These are phyloP conservation scores for Cotesia vestalis DNA, from an alignment of 1,140 invertebrate genomes.

Conservation along the genomic window DNA sequence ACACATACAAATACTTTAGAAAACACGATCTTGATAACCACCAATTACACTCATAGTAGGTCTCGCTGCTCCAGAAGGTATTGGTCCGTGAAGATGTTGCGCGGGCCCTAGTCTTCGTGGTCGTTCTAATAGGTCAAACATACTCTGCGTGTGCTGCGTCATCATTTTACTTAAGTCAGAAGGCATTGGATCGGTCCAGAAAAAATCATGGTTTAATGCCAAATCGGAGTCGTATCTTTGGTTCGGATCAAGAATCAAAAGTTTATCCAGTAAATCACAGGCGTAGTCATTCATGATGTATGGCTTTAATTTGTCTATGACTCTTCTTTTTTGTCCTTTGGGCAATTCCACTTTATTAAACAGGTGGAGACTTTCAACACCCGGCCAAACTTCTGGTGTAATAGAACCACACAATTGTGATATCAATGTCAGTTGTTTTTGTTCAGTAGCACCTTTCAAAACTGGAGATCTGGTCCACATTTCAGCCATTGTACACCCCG, in stretches of 20 bases:
- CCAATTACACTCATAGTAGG: constrained; percentile 68
- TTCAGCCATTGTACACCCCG: constrained; percentile 99
- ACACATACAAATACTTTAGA: constrained; percentile 61
- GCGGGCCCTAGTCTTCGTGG: constrained; percentile 77
- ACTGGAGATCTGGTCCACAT: constrained; percentile 96
- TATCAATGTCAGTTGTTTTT: constrained; percentile 94
- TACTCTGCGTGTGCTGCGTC: constrained; percentile 91
- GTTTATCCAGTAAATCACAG: constrained; percentile 92
- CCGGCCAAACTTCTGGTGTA: constrained; percentile 93
- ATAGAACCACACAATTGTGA: constrained; percentile 97
- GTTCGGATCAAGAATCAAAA: constrained; percentile 90
- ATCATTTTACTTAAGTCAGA: constrained; percentile 92
- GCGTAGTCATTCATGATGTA: constrained; percentile 94
- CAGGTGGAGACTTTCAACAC: constrained; percentile 90
- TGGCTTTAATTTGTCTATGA: constrained; percentile 88
- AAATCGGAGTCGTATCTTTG: constrained; percentile 92
- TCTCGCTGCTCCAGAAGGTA: constrained; percentile 65
- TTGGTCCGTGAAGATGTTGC: constrained; percentile 74
- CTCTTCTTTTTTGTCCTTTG: constrained; percentile 90
- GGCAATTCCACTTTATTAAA: constrained; percentile 92
- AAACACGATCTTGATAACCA: constrained; percentile 82
- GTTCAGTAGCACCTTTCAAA: constrained; percentile 93
- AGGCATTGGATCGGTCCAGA: constrained; percentile 97
- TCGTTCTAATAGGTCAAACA: constrained; percentile 95
- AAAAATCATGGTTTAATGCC: constrained; percentile 97